Conservation (phyloP, 92 coral and sea anemone genomes). For the Epizoanthus fatuus region DNA sequence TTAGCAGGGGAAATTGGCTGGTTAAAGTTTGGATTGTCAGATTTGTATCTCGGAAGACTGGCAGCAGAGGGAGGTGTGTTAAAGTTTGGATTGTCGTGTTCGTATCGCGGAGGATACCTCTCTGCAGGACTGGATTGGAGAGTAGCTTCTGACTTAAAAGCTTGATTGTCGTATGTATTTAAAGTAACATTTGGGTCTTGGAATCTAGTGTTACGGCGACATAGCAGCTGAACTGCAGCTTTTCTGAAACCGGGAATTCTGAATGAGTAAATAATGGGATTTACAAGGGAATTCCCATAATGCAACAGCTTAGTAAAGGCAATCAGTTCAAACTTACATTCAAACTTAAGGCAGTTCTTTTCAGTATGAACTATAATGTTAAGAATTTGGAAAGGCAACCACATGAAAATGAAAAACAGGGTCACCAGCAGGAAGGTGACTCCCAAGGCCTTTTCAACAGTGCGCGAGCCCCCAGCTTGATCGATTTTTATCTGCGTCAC, state of each 20-base stretch:
- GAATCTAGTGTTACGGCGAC: not conserved
- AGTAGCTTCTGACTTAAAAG: too few relatives aligned
- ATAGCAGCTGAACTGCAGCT: slow-evolving; percentile 27
- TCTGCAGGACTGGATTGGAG: too few relatives aligned
- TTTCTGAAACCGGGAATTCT: slow-evolving; percentile 39
- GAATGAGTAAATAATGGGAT: slow-evolving; percentile 32
- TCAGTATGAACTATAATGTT: slow-evolving; percentile 14
- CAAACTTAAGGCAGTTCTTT: slow-evolving; percentile 12
- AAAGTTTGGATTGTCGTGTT: too few relatives aligned
- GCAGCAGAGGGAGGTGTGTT: too few relatives aligned
- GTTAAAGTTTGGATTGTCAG: too few relatives aligned
- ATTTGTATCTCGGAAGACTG: too few relatives aligned
- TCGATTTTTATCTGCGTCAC: not conserved
- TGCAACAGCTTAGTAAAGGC: slow-evolving; percentile 38
- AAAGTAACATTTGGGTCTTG: not conserved
- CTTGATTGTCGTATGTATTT: slow-evolving; percentile 13
- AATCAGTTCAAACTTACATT: slow-evolving; percentile 32
- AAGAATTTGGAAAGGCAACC: slow-evolving; percentile 35
- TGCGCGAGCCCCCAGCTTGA: slow-evolving; percentile 18
- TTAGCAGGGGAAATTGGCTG: too few relatives aligned
- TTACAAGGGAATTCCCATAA: slow-evolving; percentile 36
- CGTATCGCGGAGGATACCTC: too few relatives aligned
- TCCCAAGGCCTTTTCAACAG: slow-evolving; percentile 30
- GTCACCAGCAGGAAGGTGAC: slow-evolving; percentile 30
- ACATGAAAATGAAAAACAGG: slow-evolving; percentile 24